Conservation (phyloP, 2,797 vertebrate species). For the Crocidura indochinensis region DNA sequence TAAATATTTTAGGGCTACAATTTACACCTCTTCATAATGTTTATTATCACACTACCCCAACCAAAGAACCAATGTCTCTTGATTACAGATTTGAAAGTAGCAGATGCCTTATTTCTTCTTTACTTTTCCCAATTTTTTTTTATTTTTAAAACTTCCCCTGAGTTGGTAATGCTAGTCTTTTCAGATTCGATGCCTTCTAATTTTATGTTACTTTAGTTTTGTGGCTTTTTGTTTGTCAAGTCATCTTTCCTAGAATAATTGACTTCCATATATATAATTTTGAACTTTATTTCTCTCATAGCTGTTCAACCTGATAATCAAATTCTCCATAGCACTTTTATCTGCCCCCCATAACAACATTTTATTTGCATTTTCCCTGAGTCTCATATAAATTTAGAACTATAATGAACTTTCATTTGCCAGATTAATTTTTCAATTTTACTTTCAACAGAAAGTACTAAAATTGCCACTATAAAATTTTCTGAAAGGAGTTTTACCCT, state of each 20-base stretch:
- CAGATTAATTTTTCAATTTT: constrained; percentile 22
- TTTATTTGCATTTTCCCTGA: neutral
- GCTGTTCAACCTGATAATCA: neutral
- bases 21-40: no score
- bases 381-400: constrained; percentile 17
- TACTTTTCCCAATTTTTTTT: neutral
- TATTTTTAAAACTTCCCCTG: neutral
- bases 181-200: constrained; percentile 4
- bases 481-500: neutral
- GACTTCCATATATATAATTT: constrained; percentile 21
- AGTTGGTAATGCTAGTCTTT: neutral
- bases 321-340: neutral
- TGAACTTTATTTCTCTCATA: constrained; percentile 40
- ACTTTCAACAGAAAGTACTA: neutral
- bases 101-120: neutral
- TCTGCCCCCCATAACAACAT: neutral
- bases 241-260: constrained; percentile 54
- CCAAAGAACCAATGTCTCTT: no score
- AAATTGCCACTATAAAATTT: constrained; percentile 12
- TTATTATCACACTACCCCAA: no score
- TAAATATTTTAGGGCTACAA: no score
- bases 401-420: neutral
- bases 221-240: constrained; percentile 31
- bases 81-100: neutral
- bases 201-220: constrained; percentile 44